A percentile compares a stretch with the other conserved stretches of the same genome.
Evolutionary conservation across 2,888 invertebrate genomes (phyloP).

Genomic region (Xestobium rufovillosum): DNA sequence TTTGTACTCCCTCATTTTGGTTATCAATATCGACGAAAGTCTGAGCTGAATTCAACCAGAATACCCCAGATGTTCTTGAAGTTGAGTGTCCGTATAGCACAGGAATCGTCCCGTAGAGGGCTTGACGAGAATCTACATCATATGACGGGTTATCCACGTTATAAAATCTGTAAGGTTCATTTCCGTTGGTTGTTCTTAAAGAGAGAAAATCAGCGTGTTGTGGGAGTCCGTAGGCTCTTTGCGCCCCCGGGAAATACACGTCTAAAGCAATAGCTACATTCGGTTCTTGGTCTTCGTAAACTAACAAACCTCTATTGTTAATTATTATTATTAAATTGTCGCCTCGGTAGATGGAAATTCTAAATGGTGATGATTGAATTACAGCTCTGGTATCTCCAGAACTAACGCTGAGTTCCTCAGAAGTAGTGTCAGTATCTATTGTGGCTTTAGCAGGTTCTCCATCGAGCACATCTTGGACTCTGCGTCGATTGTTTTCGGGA

Average conservation of each 20-base stretch:
- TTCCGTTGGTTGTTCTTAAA: constrained; percentile 18
- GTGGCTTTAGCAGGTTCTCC: not conserved
- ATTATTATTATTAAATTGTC: not conserved
- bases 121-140: not conserved
- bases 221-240: constrained; percentile 1
- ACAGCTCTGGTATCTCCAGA: not conserved
- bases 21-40: constrained; percentile 88
- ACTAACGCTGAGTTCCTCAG: not conserved
- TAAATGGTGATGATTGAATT: not conserved
- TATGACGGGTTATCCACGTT: not conserved
- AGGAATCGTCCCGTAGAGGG: constrained; percentile 1
- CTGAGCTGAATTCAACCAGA: constrained; percentile 84
- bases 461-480: not conserved
- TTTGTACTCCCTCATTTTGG: constrained; percentile 48
- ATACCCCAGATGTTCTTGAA: not conserved
- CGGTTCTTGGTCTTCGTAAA: not conserved
- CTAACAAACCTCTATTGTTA: not conserved
- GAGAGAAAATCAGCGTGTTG: not conserved
- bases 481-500: not conserved
- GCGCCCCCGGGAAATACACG: constrained; percentile 70
- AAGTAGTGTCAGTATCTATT: not conserved
- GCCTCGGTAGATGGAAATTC: not conserved
- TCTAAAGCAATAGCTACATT: constrained; percentile 42
- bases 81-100: not conserved
- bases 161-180: not conserved